Evolutionary conservation across 2,113 vertebrate genomes (phyloP).

Genomic region (Dipodomys spectabilis): DNA sequence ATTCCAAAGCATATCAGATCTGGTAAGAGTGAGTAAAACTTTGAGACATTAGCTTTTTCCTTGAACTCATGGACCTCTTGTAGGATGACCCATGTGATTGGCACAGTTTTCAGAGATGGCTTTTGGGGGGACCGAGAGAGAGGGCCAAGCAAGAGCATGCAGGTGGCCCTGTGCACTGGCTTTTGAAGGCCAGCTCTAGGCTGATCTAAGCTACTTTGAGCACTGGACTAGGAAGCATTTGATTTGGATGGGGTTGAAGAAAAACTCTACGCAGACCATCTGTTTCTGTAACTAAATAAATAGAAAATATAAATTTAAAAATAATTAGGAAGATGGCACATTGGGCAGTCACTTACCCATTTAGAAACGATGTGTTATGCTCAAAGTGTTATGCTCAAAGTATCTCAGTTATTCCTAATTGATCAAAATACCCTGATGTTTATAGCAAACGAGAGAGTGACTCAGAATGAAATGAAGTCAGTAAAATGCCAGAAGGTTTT

Average conservation of each 20-base stretch:
- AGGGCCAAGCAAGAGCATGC: neutral
- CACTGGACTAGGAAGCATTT: neutral
- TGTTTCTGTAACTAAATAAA: conserved; percentile 73
- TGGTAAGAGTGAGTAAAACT: neutral
- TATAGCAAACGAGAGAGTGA: conserved; percentile 87
- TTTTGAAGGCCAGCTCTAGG: neutral
- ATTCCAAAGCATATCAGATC: neutral
- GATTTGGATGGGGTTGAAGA: conserved; percentile 57
- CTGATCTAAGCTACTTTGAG: neutral
- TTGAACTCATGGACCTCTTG: neutral
- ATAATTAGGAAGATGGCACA: conserved; percentile 73
- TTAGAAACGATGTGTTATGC: conserved; percentile 47
- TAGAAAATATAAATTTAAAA: conserved; percentile 78
- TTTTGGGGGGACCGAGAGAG: neutral
- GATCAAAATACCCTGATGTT: conserved; percentile 89
- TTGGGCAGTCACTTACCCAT: conserved; percentile 49
- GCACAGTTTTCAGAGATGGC: neutral
- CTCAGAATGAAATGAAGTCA: conserved; percentile 90
- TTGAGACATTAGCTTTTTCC: neutral
- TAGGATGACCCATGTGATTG: neutral
- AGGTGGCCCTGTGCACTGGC: too few relatives aligned
- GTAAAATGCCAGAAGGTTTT: conserved; percentile 89
- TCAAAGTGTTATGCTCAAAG: conserved; percentile 80
- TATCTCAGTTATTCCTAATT: conserved; percentile 88
- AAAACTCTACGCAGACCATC: conserved; percentile 64